Evolutionary conservation across 1,140 invertebrate species (phyloP), one percentile per base, ranked within the genome.

Genomic region (Megalonaias nervosa): DNA sequence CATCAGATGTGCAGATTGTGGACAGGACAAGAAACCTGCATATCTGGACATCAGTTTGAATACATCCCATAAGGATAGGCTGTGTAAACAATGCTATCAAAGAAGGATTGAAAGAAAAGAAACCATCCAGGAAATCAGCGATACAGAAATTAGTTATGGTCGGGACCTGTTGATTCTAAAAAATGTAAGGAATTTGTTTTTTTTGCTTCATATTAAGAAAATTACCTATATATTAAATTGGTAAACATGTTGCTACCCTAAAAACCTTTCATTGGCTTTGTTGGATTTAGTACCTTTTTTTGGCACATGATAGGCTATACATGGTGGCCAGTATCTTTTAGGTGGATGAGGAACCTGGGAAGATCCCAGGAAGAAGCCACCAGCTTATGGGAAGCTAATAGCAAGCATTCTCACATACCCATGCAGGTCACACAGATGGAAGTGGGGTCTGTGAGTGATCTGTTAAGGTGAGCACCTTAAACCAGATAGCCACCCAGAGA

Each of bases 101-200:
- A 48, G 70, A 6, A 21, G 70, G 48, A 70, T 65, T 2, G 86
- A 99, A 88, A 93, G 97, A 59, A 97, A 97, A 86, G 97, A 98
- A 92, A 98, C 98, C 23, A 96, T 99, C 67, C 95, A 95, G 1
- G 97, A 99, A 92, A 97, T 99, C 78, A 95, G 98, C 4, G 97
- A 99, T 90, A 98, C 97, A 1, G 97, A 99, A 92, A 94, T 97
- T 82, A 98, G 97, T 88, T 99, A 98, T 88, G 96, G 96, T 2
- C 92, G 96, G 81, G 97, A 98, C 92, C 91, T 98, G 80, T 94
- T 95, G 85, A 97, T 98, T 65, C 95, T 98, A 75, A 90, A 88
- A 85, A 89, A 91, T 82, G 91, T 91, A 77, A 65, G 72, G 75
- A 62, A 26, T 23, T 56, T 56, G 19, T 58, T 62, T 59, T 23